Base-by-base conservation (phyloP, 2,888 invertebrate species). In the Trachelus iudaicus region DNA sequence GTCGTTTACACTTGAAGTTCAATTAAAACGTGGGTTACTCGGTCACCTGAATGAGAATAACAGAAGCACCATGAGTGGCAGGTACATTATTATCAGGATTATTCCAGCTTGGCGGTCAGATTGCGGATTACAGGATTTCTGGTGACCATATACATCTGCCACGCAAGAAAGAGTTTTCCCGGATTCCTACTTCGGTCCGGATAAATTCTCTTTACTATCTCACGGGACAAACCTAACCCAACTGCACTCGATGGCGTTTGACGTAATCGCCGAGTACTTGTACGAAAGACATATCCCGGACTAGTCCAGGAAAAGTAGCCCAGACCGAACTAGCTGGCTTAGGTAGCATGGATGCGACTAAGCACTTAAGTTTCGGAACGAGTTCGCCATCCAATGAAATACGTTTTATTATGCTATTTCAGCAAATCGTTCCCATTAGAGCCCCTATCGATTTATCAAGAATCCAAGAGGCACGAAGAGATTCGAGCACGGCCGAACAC, bases 381-480 rank as follows among this genome's bases (percentile, higher is more conserved):
- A 79, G 77, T 80, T 78, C 76, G 82, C 79, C 76, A 79, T 81
- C 82, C 82, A 83, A 83, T 85, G 82, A 83, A 83, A 84, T 83
- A 82, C 82, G 81, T 85, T 86, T 86, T 86, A 86, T 85, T 84
- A 85, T 84, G 80, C 83, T 82, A 85, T 86, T 86, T 83, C 78
- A 79, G 83, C 81, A 84, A 86, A 87, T 86, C 78, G 85, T 81
- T 83, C 80, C 83, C 81, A 83, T 85, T 84, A 83, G 81, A 81
- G 80, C 69, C 75, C 76, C 79, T 79, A 87, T 88, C 85, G 83
- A 83, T 85, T 85, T 84, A 82, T 83, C 82, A 81, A 81, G 82
- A 81, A 79, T 79, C 75, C 34, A 35, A 34, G 23, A 30, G 30
- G 71, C 13, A 30, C 71, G 71, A 34, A 30, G 74, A 56, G 56